A percentile compares a stretch with the other conserved stretches of the same genome.
Conservation (phyloP, 2,113 vertebrate genomes). For the Rhineura floridana region DNA sequence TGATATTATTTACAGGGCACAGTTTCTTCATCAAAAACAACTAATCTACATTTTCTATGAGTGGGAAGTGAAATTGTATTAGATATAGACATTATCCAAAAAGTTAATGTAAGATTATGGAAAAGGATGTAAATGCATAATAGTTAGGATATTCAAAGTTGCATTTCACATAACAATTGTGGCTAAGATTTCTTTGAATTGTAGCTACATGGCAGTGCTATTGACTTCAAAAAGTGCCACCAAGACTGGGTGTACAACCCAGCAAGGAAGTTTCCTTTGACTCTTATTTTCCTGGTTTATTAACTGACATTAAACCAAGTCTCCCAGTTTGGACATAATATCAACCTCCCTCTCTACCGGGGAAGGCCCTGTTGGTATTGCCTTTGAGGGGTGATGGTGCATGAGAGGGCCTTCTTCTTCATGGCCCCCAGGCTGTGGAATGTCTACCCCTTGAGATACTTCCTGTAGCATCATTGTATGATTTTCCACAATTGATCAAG, state of each 20-base stretch:
- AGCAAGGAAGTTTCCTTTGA: neutral
- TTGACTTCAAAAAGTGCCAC: neutral
- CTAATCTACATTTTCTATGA: slow-evolving; percentile 79
- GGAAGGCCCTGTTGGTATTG: too few species aligned
- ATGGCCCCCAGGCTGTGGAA: too few species aligned
- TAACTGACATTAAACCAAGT: too few species aligned
- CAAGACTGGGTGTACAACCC: neutral
- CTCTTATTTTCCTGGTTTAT: too few species aligned
- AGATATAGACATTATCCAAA: slow-evolving; percentile 73
- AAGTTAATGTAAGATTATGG: slow-evolving; percentile 66
- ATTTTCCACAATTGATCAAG: too few species aligned
- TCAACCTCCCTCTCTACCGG: too few species aligned
- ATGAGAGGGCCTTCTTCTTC: too few species aligned
- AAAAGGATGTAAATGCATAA: slow-evolving; percentile 62
- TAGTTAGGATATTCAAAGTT: slow-evolving; percentile 63
- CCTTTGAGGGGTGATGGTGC: too few species aligned
- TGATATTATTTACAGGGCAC: slow-evolving; percentile 81
- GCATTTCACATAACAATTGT: slow-evolving; percentile 60
- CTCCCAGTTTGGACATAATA: too few species aligned
- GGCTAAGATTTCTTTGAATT: slow-evolving; percentile 36
- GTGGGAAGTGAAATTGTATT: slow-evolving; percentile 73
- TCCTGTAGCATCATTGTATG: too few species aligned
- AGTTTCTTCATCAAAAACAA: slow-evolving; percentile 74
- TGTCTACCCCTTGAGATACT: too few species aligned
- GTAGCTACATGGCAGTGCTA: slow-evolving; percentile 11